Conservation (phyloP, 2,113 vertebrate genomes). For the Xiphophorus hellerii region DNA sequence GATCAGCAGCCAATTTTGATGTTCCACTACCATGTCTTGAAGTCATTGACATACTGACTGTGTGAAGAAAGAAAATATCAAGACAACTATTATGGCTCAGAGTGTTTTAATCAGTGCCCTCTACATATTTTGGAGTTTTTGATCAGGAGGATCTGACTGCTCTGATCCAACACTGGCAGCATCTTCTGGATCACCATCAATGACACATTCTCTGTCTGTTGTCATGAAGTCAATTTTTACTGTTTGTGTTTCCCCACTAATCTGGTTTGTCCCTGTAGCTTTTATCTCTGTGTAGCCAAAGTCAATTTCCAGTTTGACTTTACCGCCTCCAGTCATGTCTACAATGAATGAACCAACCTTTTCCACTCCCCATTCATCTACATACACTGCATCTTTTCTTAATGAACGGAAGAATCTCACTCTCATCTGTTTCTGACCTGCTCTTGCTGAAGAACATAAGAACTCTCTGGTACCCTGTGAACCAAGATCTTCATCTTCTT, state of each 20-base stretch:
- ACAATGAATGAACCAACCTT: background rate
- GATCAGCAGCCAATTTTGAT: no score
- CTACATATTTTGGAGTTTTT: no score
- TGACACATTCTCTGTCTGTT: background rate
- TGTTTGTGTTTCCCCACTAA: background rate
- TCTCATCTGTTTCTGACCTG: background rate
- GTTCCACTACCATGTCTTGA: no score
- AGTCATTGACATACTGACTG: no score
- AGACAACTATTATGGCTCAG: no score
- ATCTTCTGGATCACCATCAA: no score
- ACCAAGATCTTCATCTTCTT: slow-evolving; percentile 27
- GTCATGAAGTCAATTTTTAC: slow-evolving; percentile 27
- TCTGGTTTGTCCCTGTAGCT: slow-evolving; percentile 31
- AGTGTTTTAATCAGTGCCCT: no score
- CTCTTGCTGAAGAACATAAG: background rate
- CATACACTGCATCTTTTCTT: slow-evolving; percentile 13
- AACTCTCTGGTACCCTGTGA: slow-evolving; percentile 10
- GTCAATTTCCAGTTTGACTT: slow-evolving; percentile 22
- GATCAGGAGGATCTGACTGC: no score
- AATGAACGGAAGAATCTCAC: slow-evolving; percentile 28
- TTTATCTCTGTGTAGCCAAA: slow-evolving; percentile 46
- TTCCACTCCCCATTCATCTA: slow-evolving; percentile 27
- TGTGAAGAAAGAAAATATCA: no score
- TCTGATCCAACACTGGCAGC: no score
- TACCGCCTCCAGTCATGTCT: background rate